phyloP scores from a whole-genome alignment of 2,888 invertebrate genomes.

The Drosophila eohydei region DNA sequence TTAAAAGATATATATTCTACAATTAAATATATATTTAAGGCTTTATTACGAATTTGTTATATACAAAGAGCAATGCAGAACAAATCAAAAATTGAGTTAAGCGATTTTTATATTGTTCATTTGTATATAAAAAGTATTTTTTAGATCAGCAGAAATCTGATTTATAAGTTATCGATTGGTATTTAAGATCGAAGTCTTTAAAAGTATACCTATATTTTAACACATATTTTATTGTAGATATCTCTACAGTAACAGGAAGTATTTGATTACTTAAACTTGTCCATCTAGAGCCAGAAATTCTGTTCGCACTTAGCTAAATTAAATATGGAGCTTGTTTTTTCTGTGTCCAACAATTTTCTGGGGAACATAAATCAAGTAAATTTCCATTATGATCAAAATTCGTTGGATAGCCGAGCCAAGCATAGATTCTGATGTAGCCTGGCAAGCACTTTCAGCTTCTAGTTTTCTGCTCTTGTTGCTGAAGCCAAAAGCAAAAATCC shows the following conservation, averaged over 20 bases:
- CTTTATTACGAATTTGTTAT: too few species aligned
- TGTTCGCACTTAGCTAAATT: conserved; percentile 41
- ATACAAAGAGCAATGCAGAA: too few species aligned
- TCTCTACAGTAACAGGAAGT: not conserved
- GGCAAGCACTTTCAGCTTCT: conserved; percentile 3
- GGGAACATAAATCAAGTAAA: conserved; percentile 47
- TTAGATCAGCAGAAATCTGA: too few species aligned
- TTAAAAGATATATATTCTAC: too few species aligned
- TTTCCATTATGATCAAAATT: conserved; percentile 41
- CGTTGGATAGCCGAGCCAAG: conserved; percentile 1
- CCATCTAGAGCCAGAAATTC: not conserved
- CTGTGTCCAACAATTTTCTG: not conserved
- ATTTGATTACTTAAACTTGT: not conserved
- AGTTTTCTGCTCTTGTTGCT: conserved; percentile 1
- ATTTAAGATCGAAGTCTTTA: not conserved
- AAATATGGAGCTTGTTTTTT: conserved; percentile 9
- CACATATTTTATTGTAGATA: not conserved
- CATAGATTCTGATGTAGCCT: conserved; percentile 28
- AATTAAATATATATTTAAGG: too few species aligned
- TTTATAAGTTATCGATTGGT: too few species aligned
- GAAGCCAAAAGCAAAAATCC: conserved; percentile 61
- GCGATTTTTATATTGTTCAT: too few species aligned
- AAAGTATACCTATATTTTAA: not conserved
- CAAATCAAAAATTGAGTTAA: too few species aligned
- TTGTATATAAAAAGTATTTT: too few species aligned